Evolutionary conservation across 2,888 invertebrate genomes (phyloP).

Genomic region (Monochamus alternatus): DNA sequence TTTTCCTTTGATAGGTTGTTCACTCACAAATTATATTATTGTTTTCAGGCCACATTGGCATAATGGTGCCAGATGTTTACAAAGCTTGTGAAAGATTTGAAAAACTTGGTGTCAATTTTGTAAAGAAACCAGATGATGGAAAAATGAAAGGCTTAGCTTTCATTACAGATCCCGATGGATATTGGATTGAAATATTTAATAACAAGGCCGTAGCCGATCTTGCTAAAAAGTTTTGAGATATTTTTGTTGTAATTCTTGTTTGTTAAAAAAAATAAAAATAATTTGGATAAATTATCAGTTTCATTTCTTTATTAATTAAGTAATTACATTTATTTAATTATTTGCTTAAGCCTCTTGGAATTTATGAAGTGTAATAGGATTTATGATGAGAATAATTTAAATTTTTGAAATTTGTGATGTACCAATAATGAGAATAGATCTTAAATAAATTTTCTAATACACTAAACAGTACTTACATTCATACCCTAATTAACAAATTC

Average conservation of each 20-base stretch:
- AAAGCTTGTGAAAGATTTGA: slow-evolving; percentile 90
- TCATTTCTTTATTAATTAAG: background rate
- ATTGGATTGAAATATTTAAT: slow-evolving; percentile 86
- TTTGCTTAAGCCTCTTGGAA: no score
- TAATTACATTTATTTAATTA: background rate
- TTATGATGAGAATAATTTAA: no score
- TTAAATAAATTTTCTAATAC: background rate
- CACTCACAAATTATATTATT: slow-evolving; percentile 12
- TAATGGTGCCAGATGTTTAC: slow-evolving; percentile 91
- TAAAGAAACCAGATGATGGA: slow-evolving; percentile 92
- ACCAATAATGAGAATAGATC: no score
- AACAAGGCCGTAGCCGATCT: slow-evolving; percentile 47
- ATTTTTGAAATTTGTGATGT: no score
- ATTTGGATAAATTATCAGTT: background rate
- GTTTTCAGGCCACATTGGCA: slow-evolving; percentile 87
- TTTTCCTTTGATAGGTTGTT: no score
- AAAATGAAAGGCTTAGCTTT: slow-evolving; percentile 96
- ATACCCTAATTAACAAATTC: background rate
- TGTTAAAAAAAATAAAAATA: background rate
- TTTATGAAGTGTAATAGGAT: no score
- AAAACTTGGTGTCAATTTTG: slow-evolving; percentile 87
- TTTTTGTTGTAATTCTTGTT: background rate
- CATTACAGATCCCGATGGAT: slow-evolving; percentile 96
- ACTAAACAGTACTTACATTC: background rate
- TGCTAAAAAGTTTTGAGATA: slow-evolving; percentile 19